A percentile compares a stretch with the other conserved stretches of the same genome.
These are phyloP conservation scores for Anolis apletophallus DNA, from an alignment of 2,797 vertebrate genomes.

Conservation along the genomic window DNA sequence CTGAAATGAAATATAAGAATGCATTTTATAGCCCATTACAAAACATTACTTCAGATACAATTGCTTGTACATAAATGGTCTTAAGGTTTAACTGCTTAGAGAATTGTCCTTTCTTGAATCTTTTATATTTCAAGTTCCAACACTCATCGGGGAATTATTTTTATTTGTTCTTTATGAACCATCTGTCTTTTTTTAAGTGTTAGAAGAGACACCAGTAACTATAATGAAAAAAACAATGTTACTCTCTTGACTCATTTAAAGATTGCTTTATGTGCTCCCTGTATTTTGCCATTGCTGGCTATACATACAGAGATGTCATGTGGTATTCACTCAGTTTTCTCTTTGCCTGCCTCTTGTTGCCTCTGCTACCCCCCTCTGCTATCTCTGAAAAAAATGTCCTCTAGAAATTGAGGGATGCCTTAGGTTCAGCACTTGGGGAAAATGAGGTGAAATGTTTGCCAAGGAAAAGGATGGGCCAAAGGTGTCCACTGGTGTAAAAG, in stretches of 20 bases:
- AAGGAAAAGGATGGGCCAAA: neutral
- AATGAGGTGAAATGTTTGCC: neutral
- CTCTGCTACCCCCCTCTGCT: neutral
- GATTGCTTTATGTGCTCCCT: neutral
- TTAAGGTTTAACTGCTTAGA: neutral
- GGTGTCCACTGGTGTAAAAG: neutral
- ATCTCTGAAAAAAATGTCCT: neutral
- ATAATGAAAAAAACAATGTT: neutral
- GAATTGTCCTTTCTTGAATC: slow-evolving; percentile 18
- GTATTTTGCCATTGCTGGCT: neutral
- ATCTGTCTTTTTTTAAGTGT: slow-evolving; percentile 24
- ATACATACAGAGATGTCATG: neutral
- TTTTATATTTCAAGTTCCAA: slow-evolving; percentile 8
- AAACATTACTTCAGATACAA: slow-evolving; percentile 42
- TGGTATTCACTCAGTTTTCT: too few species aligned
- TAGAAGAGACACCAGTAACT: slow-evolving; percentile 21
- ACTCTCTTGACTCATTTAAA: neutral
- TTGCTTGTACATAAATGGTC: neutral
- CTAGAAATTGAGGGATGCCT: neutral
- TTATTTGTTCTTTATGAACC: slow-evolving; percentile 7
- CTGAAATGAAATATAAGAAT: slow-evolving; percentile 32
- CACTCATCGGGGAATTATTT: neutral
- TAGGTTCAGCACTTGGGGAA: neutral
- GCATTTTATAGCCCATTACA: slow-evolving; percentile 24
- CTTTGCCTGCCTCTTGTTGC: too few species aligned